Conservation (phyloP, 2,888 invertebrate species). For the Hirudinaria manillensis region DNA sequence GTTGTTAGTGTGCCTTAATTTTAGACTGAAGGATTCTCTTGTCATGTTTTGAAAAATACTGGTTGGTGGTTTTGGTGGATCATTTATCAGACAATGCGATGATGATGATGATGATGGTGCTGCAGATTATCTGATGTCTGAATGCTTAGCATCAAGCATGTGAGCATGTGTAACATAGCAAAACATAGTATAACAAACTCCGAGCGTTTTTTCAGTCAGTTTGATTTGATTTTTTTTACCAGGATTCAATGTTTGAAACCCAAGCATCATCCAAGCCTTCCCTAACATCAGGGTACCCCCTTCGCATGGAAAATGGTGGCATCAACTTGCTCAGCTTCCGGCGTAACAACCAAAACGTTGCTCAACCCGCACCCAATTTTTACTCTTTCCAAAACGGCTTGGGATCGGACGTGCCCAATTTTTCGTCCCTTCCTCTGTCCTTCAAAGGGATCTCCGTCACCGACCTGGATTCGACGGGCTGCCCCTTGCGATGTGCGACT, state of each 20-base stretch:
- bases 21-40: too few species aligned
- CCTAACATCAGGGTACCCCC: too few species aligned
- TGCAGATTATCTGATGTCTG: not conserved
- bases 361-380: not conserved
- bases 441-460: constrained; percentile 30
- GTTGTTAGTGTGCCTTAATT: too few species aligned
- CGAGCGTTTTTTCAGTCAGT: too few species aligned
- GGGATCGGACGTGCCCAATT: not conserved
- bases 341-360: too few species aligned
- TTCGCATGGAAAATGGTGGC: not conserved
- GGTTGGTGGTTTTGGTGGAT: not conserved
- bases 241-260: too few species aligned
- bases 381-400: not conserved
- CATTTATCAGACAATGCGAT: not conserved
- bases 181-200: too few species aligned
- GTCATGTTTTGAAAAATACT: not conserved
- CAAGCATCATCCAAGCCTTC: too few species aligned
- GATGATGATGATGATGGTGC: not conserved
- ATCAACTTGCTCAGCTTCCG: not conserved
- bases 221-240: too few species aligned
- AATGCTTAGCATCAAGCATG: too few species aligned
- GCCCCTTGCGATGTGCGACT: not conserved
- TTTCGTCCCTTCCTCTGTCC: constrained; percentile 22
- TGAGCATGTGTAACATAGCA: too few species aligned
- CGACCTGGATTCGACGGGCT: constrained; percentile 8